Evolutionary conservation across 2,797 vertebrate genomes (phyloP), one percentile per base, ranked within the genome.

Genomic region (Ispidina lecontei): DNA sequence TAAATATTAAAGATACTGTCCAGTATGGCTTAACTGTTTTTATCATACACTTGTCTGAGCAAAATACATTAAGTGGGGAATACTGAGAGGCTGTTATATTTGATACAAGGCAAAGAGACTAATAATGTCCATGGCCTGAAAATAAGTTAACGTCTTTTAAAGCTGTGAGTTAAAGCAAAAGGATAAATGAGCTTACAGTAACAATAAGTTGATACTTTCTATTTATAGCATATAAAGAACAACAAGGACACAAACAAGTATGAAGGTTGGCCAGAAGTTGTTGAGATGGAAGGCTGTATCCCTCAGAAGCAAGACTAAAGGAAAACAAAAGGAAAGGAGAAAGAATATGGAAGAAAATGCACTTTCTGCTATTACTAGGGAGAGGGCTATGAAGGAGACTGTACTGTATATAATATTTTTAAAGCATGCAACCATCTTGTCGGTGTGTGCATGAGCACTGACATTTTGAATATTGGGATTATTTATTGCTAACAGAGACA

Each of bases 281-380:
- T 99, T 78, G 99, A 99, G 96, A 99, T 99, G 99, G 99, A 99
- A 96, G 99, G 99, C 21, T 99, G 99, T 93, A 98, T 99, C 73
- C 99, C 99, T 10, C 98, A 98, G 94, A 98, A 98, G 94, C 97
- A 97, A 55, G 98, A 98, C n/a, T 99, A 95, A 98, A 54, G 74
- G 15, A 56, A 22, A 74, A 17, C 58, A 37, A 79, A 78, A 67
- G 60, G 70, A 84, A 77, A 29, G 23, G 12, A 70, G 35, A 59
- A 12, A 81, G 81, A 77, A 60, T 68, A 20, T 26, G 56, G 79
- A 82, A 90, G 51, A 90, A 90, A 87, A 85, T n/a, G 92, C 94
- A 97, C 97, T 97, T 97, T 96, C 94, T 91, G 82, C 85, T 87
- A 25, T 76, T 84, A 51, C 23, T 84, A 87, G 84, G 78, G 95